These are phyloP conservation scores for Bujurquina vittata DNA, from an alignment of 2,113 vertebrate genomes.

Conservation along the genomic window DNA sequence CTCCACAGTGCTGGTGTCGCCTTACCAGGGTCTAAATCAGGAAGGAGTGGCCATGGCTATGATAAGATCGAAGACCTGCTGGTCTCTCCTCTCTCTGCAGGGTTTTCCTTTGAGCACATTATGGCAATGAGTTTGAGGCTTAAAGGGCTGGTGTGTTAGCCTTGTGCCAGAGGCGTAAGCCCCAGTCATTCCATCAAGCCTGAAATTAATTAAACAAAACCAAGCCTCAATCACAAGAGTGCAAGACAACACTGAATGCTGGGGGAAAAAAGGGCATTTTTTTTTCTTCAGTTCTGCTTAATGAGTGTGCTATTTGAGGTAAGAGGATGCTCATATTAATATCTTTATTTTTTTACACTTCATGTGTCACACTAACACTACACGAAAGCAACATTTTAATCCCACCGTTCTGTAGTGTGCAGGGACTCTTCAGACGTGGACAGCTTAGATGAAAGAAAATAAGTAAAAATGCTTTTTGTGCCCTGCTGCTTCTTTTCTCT, in stretches of 20 bases:
- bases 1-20: slow-evolving; percentile 57
- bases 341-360: background rate
- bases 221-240: slow-evolving; percentile 67
- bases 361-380: background rate
- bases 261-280: slow-evolving; percentile 25
- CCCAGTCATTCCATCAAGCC: slow-evolving; percentile 77
- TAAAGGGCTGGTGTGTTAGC: slow-evolving; percentile 67
- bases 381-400: background rate
- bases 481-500: no score
- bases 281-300: slow-evolving; percentile 17
- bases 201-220: slow-evolving; percentile 79
- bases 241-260: slow-evolving; percentile 30
- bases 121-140: slow-evolving; percentile 81
- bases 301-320: background rate
- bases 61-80: slow-evolving; percentile 72
- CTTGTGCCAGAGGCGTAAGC: slow-evolving; percentile 70
- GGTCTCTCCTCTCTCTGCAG: slow-evolving; percentile 66
- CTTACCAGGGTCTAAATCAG: slow-evolving; percentile 70
- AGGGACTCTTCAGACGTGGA: no score
- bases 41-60: slow-evolving; percentile 48
- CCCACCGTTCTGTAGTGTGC: background rate
- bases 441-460: no score
- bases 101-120: slow-evolving; percentile 77
- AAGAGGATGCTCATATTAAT: background rate
- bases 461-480: no score